phyloP scores from a whole-genome alignment of 2,888 invertebrate genomes.

The Piscicola geometra region DNA sequence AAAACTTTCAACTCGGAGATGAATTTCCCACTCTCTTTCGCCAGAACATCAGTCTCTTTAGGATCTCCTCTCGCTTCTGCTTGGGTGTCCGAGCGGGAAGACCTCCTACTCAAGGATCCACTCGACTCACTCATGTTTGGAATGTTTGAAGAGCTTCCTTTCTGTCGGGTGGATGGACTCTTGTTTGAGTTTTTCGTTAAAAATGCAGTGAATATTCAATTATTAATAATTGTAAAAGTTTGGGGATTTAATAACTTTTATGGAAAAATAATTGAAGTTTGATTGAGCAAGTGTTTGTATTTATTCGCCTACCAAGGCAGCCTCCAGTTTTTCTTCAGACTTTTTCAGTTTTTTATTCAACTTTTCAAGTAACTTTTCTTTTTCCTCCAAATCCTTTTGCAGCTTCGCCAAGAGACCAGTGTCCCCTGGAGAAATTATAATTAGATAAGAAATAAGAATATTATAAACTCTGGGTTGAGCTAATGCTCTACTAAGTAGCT shows the following conservation, averaged over 20 bases:
- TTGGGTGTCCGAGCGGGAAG: too few species aligned
- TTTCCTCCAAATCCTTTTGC: constrained; percentile 31
- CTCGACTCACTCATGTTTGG: not conserved
- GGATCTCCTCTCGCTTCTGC: not conserved
- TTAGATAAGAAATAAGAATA: not conserved
- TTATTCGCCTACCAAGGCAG: not conserved
- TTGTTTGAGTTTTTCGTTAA: too few species aligned
- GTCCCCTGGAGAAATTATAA: constrained; percentile 7
- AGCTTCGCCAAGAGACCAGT: not conserved
- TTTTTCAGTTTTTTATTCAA: constrained; percentile 35
- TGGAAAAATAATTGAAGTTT: too few species aligned
- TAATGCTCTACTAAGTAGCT: not conserved
- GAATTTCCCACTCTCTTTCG: constrained; percentile 19
- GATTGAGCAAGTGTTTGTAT: too few species aligned
- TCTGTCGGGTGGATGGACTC: too few species aligned
- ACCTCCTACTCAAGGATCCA: not conserved
- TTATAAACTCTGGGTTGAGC: not conserved
- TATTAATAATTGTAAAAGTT: too few species aligned
- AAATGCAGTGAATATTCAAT: too few species aligned
- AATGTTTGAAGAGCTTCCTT: not conserved
- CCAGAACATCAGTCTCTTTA: not conserved
- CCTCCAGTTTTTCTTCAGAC: constrained; percentile 30
- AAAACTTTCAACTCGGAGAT: constrained; percentile 8
- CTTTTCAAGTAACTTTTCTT: constrained; percentile 31
- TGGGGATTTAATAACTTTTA: too few species aligned